phyloP scores from a whole-genome alignment of 2,113 vertebrate species.

The Aptenodytes forsteri region DNA sequence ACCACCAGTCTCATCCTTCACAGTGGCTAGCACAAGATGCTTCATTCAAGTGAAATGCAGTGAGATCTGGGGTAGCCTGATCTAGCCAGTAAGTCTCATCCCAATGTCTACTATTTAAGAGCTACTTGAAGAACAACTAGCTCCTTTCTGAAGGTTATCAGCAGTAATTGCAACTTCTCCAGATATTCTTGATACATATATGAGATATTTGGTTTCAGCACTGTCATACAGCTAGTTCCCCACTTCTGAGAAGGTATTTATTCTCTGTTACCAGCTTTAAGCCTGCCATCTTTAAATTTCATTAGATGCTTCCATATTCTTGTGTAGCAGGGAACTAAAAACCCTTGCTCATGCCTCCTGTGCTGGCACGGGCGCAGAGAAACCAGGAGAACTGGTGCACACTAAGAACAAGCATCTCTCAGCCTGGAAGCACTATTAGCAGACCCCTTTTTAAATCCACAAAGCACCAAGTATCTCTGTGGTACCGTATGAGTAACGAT shows the following conservation, averaged over 20 bases:
- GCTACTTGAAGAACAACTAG: not conserved
- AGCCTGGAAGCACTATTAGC: not conserved
- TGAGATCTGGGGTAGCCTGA: not conserved
- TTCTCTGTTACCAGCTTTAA: not conserved
- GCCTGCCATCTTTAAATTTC: not conserved
- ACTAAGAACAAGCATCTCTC: not conserved
- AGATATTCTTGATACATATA: not conserved
- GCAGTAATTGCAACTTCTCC: not conserved
- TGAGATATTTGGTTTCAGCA: not conserved
- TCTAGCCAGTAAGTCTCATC: not conserved
- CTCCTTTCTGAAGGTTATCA: not conserved
- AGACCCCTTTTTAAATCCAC: not conserved
- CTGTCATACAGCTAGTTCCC: not conserved
- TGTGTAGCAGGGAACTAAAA: not conserved
- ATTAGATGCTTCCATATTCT: not conserved
- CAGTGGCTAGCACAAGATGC: not conserved
- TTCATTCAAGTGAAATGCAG: not conserved
- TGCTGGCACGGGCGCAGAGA: not conserved
- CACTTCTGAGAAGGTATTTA: not conserved
- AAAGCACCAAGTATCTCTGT: not conserved
- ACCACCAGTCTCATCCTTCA: not conserved
- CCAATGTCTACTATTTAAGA: not conserved
- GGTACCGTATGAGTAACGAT: not conserved
- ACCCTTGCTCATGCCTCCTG: not conserved
- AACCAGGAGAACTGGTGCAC: not conserved